Percentiles rank a stretch among this genome's conserved stretches.
Conservation (phyloP, 2,888 invertebrate genomes). For the Labia minor region DNA sequence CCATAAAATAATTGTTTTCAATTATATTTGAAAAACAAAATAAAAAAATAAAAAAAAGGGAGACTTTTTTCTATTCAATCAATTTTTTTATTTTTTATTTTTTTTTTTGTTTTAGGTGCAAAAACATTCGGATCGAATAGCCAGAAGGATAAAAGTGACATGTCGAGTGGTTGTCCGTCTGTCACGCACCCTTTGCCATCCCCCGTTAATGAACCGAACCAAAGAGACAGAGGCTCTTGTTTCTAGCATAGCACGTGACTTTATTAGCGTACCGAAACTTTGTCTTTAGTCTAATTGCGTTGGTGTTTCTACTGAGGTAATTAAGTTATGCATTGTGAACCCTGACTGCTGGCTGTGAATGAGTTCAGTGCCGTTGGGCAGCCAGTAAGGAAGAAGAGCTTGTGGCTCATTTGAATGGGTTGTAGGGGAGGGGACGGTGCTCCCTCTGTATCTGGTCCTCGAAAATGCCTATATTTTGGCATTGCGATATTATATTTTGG, state of each 20-base stretch:
- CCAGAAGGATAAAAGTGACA: too few relatives aligned
- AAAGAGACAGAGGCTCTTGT: not conserved
- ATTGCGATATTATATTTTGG: too few relatives aligned
- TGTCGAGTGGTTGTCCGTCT: not conserved
- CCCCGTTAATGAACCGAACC: not conserved
- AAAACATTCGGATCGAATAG: too few relatives aligned
- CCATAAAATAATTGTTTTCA: too few relatives aligned
- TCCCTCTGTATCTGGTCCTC: too few relatives aligned
- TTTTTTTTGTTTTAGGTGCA: too few relatives aligned
- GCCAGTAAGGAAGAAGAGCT: not conserved
- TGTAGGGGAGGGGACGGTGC: too few relatives aligned
- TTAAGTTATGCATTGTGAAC: conserved; percentile 13
- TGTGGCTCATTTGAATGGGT: not conserved
- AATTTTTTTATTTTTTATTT: too few relatives aligned
- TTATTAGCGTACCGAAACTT: conserved; percentile 7
- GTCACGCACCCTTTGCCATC: not conserved
- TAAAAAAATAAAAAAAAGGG: too few relatives aligned
- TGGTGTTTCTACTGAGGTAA: conserved; percentile 2
- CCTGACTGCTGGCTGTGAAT: conserved; percentile 1
- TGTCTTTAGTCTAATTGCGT: conserved; percentile 13
- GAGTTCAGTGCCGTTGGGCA: not conserved
- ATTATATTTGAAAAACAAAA: too few relatives aligned
- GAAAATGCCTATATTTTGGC: too few relatives aligned
- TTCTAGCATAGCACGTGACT: not conserved
- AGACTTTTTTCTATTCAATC: too few relatives aligned